A percentile compares a stretch with the other conserved stretches of the same genome.
phyloP scores from a whole-genome alignment of 2,113 vertebrate species.

The Caloenas nicobarica region DNA sequence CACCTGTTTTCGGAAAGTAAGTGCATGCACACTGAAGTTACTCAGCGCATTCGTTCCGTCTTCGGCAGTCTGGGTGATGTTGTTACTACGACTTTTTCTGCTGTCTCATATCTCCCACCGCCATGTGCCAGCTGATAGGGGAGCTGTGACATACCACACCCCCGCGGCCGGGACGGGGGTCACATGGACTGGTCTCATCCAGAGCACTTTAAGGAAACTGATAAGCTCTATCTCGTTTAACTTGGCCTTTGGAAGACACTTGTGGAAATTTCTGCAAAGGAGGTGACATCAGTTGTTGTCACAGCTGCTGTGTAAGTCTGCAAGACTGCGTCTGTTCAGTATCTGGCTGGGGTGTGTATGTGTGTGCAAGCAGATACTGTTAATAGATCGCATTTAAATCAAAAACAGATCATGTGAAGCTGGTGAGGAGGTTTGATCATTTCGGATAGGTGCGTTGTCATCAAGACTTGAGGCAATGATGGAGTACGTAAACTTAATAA shows the following conservation, averaged over 20 bases:
- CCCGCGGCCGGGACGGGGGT: background rate
- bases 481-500: background rate
- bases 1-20: constrained; percentile 23
- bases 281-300: constrained; percentile 73
- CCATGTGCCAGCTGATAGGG: constrained; percentile 66
- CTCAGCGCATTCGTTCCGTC: background rate
- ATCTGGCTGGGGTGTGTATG: constrained; percentile 1
- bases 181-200: constrained; percentile 49
- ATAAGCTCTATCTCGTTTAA: constrained; percentile 70
- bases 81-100: constrained; percentile 46
- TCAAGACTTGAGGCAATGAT: background rate
- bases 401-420: background rate
- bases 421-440: background rate
- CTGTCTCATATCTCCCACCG: constrained; percentile 61
- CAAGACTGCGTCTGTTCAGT: background rate
- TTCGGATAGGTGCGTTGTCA: background rate
- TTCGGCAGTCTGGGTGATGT: background rate
- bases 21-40: background rate
- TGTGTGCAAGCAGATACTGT: background rate
- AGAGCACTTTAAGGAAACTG: constrained; percentile 60
- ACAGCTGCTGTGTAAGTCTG: constrained; percentile 61
- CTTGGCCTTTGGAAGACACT: constrained; percentile 63
- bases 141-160: constrained; percentile 68
- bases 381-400: constrained; percentile 43
- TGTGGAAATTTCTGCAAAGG: constrained; percentile 69